Percentiles rank a stretch among this genome's conserved stretches.
phyloP scores from a whole-genome alignment of 2,113 vertebrate species.

The Caracal caracal region DNA sequence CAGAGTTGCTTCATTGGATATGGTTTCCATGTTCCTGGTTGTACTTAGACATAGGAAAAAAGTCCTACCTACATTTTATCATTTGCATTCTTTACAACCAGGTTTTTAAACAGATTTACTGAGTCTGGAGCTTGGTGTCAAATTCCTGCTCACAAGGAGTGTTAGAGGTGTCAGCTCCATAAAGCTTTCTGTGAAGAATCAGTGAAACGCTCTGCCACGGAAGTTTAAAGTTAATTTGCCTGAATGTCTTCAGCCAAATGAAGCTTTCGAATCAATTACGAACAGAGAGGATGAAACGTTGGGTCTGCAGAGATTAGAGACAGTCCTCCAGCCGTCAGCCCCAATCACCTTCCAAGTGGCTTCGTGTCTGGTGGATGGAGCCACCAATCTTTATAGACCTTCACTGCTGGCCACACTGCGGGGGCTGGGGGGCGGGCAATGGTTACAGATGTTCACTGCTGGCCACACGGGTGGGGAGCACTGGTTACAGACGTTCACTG shows the following conservation, averaged over 20 bases:
- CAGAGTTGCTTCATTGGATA: neutral
- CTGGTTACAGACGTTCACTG: too few species aligned
- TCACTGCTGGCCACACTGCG: neutral
- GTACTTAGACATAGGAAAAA: neutral
- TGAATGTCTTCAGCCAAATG: slow-evolving; percentile 10
- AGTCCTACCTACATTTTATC: neutral
- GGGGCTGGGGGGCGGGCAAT: too few species aligned
- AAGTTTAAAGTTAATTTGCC: slow-evolving; percentile 48
- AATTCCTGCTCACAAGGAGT: neutral
- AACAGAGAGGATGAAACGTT: neutral
- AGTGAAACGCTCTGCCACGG: neutral
- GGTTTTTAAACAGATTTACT: slow-evolving; percentile 29
- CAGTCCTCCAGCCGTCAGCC: neutral
- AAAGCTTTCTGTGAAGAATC: slow-evolving; percentile 43
- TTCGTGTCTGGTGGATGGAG: neutral
- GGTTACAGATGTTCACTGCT: too few species aligned
- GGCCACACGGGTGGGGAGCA: too few species aligned
- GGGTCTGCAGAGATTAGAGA: neutral
- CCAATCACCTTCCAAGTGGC: neutral
- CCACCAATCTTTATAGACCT: neutral
- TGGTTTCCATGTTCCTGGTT: neutral
- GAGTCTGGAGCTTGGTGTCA: neutral
- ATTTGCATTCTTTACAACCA: neutral
- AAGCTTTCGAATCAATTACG: slow-evolving; percentile 65
- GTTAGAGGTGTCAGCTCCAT: slow-evolving; percentile 3